A percentile compares a stretch with the other conserved stretches of the same genome.
These are phyloP conservation scores for Climacteris rufus DNA, from an alignment of 2,113 vertebrate genomes.

Conservation along the genomic window DNA sequence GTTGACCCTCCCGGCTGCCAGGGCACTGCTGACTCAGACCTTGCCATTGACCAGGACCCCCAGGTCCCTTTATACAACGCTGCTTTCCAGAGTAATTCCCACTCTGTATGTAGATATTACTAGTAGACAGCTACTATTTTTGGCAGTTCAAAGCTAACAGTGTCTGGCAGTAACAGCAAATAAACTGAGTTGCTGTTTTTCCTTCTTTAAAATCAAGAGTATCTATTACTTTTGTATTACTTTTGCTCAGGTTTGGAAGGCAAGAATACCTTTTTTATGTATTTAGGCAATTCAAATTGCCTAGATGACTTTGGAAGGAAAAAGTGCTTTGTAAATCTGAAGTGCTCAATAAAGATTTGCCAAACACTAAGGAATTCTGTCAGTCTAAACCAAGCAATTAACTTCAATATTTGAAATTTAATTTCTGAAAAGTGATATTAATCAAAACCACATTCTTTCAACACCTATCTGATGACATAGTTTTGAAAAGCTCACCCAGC, in stretches of 20 bases:
- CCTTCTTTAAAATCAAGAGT: not conserved
- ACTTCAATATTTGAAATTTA: not conserved
- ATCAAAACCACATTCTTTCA: not conserved
- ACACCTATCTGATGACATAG: not conserved
- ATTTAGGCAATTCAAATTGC: not conserved
- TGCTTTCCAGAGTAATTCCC: not conserved
- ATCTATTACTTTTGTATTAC: not conserved
- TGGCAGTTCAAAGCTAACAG: not conserved
- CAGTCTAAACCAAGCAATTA: not conserved
- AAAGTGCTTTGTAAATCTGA: not conserved
- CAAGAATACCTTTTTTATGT: not conserved
- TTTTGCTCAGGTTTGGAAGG: not conserved
- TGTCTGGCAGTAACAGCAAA: not conserved
- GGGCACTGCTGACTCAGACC: not conserved
- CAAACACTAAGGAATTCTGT: not conserved
- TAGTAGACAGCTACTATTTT: not conserved
- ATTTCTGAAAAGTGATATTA: not conserved
- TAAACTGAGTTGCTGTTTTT: not conserved
- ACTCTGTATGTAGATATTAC: not conserved
- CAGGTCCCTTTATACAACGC: accelerated
- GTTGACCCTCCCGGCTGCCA: not conserved
- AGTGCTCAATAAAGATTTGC: not conserved
- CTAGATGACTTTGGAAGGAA: not conserved
- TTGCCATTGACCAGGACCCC: accelerated
- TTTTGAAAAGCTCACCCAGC: not conserved